These are phyloP conservation scores for Poecilia wingei DNA, from an alignment of 2,797 vertebrate species.

Conservation along the genomic window DNA sequence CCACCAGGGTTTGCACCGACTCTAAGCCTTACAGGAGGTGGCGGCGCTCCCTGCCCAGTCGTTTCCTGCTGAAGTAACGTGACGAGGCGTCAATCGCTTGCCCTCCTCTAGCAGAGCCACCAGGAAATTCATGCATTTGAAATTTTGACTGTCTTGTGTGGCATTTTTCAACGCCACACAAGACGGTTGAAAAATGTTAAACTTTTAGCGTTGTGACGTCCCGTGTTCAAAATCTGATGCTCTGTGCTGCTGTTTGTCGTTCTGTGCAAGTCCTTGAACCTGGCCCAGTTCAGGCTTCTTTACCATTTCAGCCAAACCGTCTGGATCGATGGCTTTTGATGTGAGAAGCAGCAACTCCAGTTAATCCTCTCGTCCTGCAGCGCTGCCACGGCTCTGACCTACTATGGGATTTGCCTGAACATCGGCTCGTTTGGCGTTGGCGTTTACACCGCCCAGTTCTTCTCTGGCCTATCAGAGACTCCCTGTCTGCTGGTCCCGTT, in stretches of 20 bases:
- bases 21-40: too few species aligned
- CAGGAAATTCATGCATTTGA: too few species aligned
- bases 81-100: too few species aligned
- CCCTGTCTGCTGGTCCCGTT: slow-evolving; percentile 77
- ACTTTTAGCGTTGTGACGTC: too few species aligned
- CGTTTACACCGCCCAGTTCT: slow-evolving; percentile 79
- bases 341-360: background rate
- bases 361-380: slow-evolving; percentile 45
- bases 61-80: too few species aligned
- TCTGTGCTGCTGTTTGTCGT: too few species aligned
- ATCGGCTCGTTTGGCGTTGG: slow-evolving; percentile 77
- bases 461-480: slow-evolving; percentile 78
- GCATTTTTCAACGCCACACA: background rate
- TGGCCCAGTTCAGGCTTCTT: background rate
- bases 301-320: background rate
- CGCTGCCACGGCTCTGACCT: slow-evolving; percentile 68
- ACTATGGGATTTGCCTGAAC: slow-evolving; percentile 81
- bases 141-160: too few species aligned
- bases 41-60: too few species aligned
- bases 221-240: too few species aligned
- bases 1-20: too few species aligned
- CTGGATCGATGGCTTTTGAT: background rate
- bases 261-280: too few species aligned
- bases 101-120: too few species aligned
- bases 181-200: background rate